Evolutionary conservation across 2,797 vertebrate species (phyloP).

Genomic region (Tokudaia tokunoshimensis): DNA sequence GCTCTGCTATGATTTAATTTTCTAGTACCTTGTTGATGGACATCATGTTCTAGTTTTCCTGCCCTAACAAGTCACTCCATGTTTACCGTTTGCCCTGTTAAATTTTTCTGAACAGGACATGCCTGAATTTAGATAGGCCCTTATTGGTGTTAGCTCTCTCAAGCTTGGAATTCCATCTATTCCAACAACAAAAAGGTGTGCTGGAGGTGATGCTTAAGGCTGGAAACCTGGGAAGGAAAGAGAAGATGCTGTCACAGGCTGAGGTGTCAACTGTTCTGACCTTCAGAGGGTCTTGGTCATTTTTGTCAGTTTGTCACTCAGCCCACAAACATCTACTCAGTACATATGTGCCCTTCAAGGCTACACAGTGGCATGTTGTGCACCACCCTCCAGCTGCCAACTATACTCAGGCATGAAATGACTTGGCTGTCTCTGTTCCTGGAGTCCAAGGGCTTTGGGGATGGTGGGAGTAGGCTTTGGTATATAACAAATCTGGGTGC

Average conservation of each 20-base stretch:
- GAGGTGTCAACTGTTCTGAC: background rate
- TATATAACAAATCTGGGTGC: background rate
- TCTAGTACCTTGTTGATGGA: background rate
- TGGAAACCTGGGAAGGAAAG: background rate
- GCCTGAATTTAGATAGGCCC: background rate
- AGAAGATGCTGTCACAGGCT: background rate
- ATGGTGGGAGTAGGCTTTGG: background rate
- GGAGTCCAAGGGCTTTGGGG: constrained; percentile 44
- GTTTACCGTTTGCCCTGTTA: fast-evolving
- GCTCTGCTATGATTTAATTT: background rate
- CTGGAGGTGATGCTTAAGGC: background rate
- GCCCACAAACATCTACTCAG: background rate
- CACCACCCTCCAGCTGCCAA: background rate
- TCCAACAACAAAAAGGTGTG: background rate
- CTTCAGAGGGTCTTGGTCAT: background rate
- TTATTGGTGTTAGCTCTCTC: no score
- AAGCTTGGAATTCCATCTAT: background rate
- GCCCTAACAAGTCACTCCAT: fast-evolving
- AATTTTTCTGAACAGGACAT: background rate
- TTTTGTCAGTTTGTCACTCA: background rate
- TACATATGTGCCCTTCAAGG: background rate
- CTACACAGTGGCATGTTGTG: background rate
- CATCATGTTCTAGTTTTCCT: background rate
- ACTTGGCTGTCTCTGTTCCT: background rate
- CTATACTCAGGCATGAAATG: background rate